A percentile compares a stretch with the other conserved stretches of the same genome.
Evolutionary conservation across 2,888 invertebrate species (phyloP).

Genomic region (Chaitophorus viminalis): DNA sequence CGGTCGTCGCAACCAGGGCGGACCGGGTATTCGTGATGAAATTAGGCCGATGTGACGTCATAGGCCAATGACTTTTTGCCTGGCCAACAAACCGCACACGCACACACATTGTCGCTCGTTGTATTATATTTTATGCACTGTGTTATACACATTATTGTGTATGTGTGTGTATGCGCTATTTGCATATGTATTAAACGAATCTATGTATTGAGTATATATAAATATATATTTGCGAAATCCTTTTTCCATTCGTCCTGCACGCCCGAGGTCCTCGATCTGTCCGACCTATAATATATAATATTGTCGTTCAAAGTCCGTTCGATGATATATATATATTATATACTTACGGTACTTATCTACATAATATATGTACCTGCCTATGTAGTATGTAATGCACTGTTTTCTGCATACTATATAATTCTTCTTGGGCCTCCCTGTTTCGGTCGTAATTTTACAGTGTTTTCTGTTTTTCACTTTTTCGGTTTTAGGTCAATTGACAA

Average conservation of each 20-base stretch:
- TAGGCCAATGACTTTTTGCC: constrained; percentile 61
- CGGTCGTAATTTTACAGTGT: too few relatives aligned
- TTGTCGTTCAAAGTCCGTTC: background rate
- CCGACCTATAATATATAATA: background rate
- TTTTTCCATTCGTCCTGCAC: background rate
- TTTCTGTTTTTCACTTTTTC: too few relatives aligned
- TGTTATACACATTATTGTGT: background rate
- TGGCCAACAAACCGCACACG: constrained; percentile 38
- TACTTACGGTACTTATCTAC: too few relatives aligned
- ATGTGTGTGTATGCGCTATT: background rate
- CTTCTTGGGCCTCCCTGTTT: background rate
- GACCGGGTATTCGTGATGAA: constrained; percentile 56
- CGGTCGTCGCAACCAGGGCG: constrained; percentile 48
- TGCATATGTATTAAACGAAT: background rate
- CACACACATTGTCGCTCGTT: background rate
- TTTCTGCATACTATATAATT: background rate
- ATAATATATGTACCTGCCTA: too few relatives aligned
- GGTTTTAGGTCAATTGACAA: constrained; percentile 45
- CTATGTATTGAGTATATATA: background rate
- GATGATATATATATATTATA: too few relatives aligned
- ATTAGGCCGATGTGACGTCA: constrained; percentile 61
- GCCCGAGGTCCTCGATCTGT: background rate
- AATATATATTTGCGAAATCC: constrained; percentile 15
- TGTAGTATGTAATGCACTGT: too few relatives aligned
- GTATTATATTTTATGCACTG: background rate